Conservation (phyloP, 2,113 vertebrate genomes). For the Zootoca vivipara region DNA sequence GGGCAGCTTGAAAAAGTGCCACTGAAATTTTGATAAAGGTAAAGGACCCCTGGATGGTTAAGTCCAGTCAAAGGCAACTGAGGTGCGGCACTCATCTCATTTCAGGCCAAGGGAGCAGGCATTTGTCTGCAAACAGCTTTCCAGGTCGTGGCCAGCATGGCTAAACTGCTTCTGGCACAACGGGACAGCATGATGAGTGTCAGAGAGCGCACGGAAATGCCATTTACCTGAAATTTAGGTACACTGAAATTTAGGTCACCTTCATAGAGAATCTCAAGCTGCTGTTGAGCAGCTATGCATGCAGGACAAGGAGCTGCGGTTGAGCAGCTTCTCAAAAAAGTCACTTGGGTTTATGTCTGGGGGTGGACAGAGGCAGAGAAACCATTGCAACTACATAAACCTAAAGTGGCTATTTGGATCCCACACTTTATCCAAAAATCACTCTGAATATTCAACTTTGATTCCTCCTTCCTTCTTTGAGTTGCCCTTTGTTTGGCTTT, state of each 20-base stretch:
- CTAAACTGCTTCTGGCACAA: too few species aligned
- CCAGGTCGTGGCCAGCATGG: too few species aligned
- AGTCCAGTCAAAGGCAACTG: too few species aligned
- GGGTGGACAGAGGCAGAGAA: neutral
- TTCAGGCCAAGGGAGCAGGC: too few species aligned
- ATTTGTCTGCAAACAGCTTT: too few species aligned
- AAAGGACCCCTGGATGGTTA: too few species aligned
- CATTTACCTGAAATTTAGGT: too few species aligned
- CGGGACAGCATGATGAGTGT: too few species aligned
- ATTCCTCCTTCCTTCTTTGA: neutral
- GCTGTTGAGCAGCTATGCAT: neutral
- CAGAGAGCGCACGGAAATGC: too few species aligned
- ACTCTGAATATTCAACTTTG: neutral
- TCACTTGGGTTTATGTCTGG: too few species aligned
- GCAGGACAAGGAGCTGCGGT: neutral
- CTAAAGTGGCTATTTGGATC: neutral
- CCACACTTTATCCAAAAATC: neutral
- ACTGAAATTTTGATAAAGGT: neutral
- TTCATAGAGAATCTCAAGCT: neutral
- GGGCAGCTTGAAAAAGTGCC: neutral
- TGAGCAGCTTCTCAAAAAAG: neutral
- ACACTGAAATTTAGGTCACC: neutral
- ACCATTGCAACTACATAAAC: neutral
- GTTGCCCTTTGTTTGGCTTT: neutral
- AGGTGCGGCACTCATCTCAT: too few species aligned